These are phyloP conservation scores for Eurystomus gularis DNA, from an alignment of 2,113 vertebrate genomes.

Conservation along the genomic window DNA sequence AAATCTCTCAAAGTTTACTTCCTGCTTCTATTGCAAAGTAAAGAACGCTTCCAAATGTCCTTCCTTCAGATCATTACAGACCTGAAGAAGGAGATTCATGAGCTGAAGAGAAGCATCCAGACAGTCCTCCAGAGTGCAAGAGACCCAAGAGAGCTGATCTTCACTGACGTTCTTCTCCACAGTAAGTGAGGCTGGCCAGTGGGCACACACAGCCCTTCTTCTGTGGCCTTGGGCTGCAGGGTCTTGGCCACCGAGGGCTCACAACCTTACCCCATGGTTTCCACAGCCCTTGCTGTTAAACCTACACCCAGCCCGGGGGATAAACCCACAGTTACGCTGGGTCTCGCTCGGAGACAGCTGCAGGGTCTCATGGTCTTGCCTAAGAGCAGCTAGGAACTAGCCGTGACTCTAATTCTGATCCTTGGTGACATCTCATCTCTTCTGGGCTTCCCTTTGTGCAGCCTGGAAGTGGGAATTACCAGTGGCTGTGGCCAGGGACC, in stretches of 20 bases:
- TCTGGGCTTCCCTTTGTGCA: not conserved
- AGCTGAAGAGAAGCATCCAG: not conserved
- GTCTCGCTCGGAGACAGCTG: not conserved
- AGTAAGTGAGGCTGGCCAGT: not conserved
- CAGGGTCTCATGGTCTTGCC: not conserved
- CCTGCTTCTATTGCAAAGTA: not conserved
- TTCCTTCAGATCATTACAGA: conserved; percentile 10
- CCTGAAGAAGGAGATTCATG: not conserved
- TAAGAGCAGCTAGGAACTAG: not conserved
- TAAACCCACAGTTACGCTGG: not conserved
- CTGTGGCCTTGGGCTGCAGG: not conserved
- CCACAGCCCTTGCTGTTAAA: not conserved
- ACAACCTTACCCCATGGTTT: not conserved
- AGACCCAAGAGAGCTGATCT: conserved; percentile 29
- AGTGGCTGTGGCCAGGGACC: fast-evolving
- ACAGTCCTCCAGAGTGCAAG: not conserved
- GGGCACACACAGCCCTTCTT: not conserved
- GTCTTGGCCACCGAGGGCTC: too few relatives aligned
- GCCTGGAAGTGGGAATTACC: not conserved
- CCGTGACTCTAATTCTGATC: not conserved
- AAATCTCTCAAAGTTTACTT: not conserved
- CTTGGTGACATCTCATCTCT: not conserved
- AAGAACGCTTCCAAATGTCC: not conserved
- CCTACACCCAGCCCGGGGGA: not conserved
- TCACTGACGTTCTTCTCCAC: conserved; percentile 42